Evolutionary conservation across 1,140 invertebrate genomes (phyloP), one percentile per base, ranked within the genome.

Genomic region (Meloidogyne floridensis): DNA sequence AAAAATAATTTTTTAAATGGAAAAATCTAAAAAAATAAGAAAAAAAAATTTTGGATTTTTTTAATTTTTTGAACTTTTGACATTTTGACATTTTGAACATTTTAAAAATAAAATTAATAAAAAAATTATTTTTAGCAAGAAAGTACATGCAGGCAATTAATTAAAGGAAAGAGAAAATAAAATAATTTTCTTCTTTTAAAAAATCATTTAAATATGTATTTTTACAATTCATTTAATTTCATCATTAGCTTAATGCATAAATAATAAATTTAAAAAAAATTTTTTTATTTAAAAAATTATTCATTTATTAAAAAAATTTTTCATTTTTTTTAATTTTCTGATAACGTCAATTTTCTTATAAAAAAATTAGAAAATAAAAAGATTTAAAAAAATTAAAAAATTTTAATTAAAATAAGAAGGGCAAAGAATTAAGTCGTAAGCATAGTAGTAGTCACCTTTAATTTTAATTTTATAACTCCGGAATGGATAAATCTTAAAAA

Each of bases 21-120:
- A 65, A 65, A n/a, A 65, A 65, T 65, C n/a, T n/a, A n/a, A 65
- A 65, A 65, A 65, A 65, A n/a, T 65, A 65, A 65, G n/a, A 65
- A 18, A 59, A 15, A 15, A 59, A 11, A 9, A 56, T 11, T 56
- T 59, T 59, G 3, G 1, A 3, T 15, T 13, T 59, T 59, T 59
- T 59, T 59, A 13, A 5, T 13, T 5, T 59, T 59, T 59, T 59
- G 11, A 59, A 59, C 11, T 59, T 59, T 59, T 59, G 11, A 5
- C 13, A 59, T 13, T 59, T 59, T 59, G 54, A 11, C 54, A 11
- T 15, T 32, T 32, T 32, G 32, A 32, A 32, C 32, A 32, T 32
- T 32, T 32, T 32, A 32, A 32, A 32, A 32, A 32, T 32, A 32
- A 32, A 32, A 32, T 32, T 47, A 3, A 47, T 6, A 47, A 47